These are phyloP conservation scores for Epizoanthus ramosus DNA, from an alignment of 92 coral and sea anemone genomes.

Conservation along the genomic window DNA sequence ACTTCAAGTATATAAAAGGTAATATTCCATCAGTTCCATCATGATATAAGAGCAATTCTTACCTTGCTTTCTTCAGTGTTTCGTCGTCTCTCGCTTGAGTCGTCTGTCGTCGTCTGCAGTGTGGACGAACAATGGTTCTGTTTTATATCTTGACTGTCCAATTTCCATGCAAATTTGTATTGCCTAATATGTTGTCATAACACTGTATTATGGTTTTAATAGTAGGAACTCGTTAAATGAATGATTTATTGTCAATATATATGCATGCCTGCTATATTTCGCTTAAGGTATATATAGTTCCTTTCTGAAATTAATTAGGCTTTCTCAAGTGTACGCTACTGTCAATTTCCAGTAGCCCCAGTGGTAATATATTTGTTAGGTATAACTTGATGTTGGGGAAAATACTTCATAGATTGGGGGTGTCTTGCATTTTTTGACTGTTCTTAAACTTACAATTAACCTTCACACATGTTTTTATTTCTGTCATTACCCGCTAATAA, in stretches of 20 bases:
- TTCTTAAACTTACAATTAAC: constrained; percentile 5
- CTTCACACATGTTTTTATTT: not conserved
- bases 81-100: not conserved
- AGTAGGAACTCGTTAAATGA: constrained; percentile 28
- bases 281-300: constrained; percentile 1
- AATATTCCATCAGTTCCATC: too few relatives aligned
- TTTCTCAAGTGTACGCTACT: constrained; percentile 4
- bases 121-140: not conserved
- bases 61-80: not conserved
- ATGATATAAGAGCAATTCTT: too few relatives aligned
- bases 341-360: constrained; percentile 7
- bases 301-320: constrained; percentile 36
- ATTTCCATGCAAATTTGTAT: constrained; percentile 38
- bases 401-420: not conserved
- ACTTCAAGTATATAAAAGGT: too few relatives aligned
- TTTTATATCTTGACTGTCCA: constrained; percentile 17
- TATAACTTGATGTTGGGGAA: not conserved
- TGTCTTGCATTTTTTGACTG: not conserved
- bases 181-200: constrained; percentile 22
- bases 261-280: not conserved
- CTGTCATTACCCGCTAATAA: constrained; percentile 14
- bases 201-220: constrained; percentile 35
- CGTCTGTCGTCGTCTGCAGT: not conserved
- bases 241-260: constrained; percentile 9
- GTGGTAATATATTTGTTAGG: not conserved